Conservation (phyloP, 1,140 invertebrate genomes). For the Drosophila orena region DNA sequence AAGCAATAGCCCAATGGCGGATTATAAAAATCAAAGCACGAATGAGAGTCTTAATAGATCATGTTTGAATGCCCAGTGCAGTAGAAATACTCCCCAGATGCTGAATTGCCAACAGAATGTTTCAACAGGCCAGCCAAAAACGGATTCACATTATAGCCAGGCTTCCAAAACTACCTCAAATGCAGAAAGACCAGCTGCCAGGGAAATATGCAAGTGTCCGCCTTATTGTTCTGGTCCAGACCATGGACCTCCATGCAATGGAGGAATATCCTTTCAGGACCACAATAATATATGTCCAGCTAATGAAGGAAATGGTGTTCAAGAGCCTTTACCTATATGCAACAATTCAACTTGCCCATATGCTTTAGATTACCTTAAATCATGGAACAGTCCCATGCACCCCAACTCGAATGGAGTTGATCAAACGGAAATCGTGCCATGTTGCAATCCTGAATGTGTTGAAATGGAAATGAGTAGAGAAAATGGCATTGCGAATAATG, state of each 20-base stretch:
- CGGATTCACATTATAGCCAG: background rate
- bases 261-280: background rate
- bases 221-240: background rate
- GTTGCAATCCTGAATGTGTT: background rate
- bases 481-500: background rate
- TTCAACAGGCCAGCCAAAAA: background rate
- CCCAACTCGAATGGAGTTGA: background rate
- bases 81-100: background rate
- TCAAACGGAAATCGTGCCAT: background rate
- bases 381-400: background rate
- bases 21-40: background rate
- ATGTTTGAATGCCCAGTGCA: background rate
- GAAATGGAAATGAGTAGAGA: background rate
- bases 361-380: background rate
- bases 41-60: background rate
- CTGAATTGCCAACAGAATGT: background rate
- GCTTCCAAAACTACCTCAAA: background rate
- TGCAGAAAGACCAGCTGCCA: background rate
- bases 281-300: background rate
- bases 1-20: rapidly evolving
- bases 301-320: background rate
- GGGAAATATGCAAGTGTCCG: background rate
- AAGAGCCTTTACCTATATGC: background rate
- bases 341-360: background rate
- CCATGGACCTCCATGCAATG: too few species aligned